Base-by-base conservation (phyloP, 2,888 invertebrate species). In the Gasteruption jaculator region DNA sequence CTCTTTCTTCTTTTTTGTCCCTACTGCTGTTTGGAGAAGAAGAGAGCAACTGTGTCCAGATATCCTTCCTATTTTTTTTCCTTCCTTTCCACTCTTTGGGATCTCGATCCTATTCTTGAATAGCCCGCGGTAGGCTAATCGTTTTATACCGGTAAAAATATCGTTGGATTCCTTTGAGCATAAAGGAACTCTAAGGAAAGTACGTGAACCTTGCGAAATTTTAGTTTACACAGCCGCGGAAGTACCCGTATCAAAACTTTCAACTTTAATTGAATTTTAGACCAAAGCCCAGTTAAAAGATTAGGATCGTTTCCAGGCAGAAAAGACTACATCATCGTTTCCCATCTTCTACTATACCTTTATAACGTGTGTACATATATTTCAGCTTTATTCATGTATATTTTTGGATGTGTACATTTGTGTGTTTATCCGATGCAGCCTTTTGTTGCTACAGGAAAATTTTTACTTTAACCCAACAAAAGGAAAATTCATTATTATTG, bases 231-330 rank as follows among this genome's bases (percentile, higher is more conserved):
- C 69, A 70, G 69, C 68, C 68, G 67, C 46, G 41, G 45, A n/a
- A 44, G 45, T 41, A 63, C 66, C 68, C 68, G 70, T 69, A 70
- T 68, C 68, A 66, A 69, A 69, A 69, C 61, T n/a, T n/a, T n/a
- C n/a, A n/a, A n/a, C n/a, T 69, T 70, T 70, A 69, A 69, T 70
- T 69, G 69, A 70, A 69, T 70, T 65, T 62, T 61, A 61, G 67
- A 50, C 65, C 60, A 54, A 52, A 55, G 60, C 53, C 52, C 48
- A 46, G 49, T 40, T 46, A 42, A 37, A 51, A 65, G 66, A 65
- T 67, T 65, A 62, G 60, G 61, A 65, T 67, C 64, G 51, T 53
- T n/a, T n/a, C n/a, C n/a, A n/a, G n/a, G n/a, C n/a, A n/a, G n/a
- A n/a, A n/a, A n/a, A n/a, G n/a, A n/a, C n/a, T n/a, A n/a, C n/a